Percentiles rank a stretch among this genome's conserved stretches.
These are phyloP conservation scores for Chaetorhynchus papuensis DNA, from an alignment of 2,113 vertebrate genomes.

Conservation along the genomic window DNA sequence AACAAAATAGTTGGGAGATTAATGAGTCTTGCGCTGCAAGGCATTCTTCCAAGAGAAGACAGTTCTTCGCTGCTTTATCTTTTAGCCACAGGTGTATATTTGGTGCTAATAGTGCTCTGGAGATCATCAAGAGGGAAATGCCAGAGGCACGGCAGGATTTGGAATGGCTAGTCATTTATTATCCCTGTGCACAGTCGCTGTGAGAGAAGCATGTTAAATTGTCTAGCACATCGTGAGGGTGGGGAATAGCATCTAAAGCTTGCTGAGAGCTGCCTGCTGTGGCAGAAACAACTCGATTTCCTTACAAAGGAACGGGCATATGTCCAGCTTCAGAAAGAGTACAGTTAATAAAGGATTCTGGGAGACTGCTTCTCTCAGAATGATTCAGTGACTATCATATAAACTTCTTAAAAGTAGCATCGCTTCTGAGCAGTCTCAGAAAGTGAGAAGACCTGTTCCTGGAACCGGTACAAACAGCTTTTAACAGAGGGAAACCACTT, in stretches of 20 bases:
- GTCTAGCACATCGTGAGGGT: not conserved
- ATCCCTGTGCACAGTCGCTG: not conserved
- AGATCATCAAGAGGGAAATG: conserved; percentile 49
- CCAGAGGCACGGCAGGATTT: conserved; percentile 41
- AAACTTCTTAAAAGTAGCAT: not conserved
- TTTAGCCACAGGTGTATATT: conserved; percentile 52
- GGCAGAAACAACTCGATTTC: conserved; percentile 42
- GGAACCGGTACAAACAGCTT: not conserved
- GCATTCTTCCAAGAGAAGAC: conserved; percentile 35
- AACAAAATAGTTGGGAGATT: conserved; percentile 24
- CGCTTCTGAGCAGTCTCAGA: not conserved
- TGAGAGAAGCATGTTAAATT: conserved; percentile 35
- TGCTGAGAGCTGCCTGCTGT: conserved; percentile 31
- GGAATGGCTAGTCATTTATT: conserved; percentile 49
- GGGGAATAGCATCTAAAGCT: conserved; percentile 37
- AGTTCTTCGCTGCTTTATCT: conserved; percentile 41
- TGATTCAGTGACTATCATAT: not conserved
- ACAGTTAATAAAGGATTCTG: conserved; percentile 5
- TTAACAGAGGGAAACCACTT: not conserved
- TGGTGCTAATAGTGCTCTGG: conserved; percentile 55
- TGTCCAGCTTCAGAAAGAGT: not conserved
- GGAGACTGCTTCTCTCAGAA: not conserved
- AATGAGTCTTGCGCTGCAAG: conserved; percentile 19
- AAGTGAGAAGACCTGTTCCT: not conserved
- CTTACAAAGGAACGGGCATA: not conserved